Evolutionary conservation across 2,797 vertebrate genomes (phyloP), one percentile per base, ranked within the genome.

Genomic region (Epinephelus coioides): DNA sequence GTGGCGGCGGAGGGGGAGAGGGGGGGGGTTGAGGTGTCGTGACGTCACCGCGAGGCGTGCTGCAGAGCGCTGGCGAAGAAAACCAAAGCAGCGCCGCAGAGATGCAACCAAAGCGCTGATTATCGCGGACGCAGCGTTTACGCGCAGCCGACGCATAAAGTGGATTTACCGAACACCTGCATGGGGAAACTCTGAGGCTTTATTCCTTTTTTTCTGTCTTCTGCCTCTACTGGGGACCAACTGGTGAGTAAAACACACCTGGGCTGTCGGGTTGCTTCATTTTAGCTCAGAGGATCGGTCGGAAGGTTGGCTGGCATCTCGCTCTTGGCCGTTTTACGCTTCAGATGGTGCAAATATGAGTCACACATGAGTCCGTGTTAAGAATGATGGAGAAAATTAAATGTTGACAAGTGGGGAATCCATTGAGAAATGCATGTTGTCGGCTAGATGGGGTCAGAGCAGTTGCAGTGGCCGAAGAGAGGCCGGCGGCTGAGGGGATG

Each of bases 161-260:
- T 94, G 95, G 94, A 95, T 93, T 91, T 94, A 95, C 90, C 87
- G 60, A 78, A 71, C 91, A 92, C 81, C 90, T 91, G 93, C 85
- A 95, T 95, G 95, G 94, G 73, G 93, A 92, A 78, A 86, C 65
- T 69, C 87, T 93, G 84, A 93, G 65, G 79, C 71, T 86, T 83
- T 81, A 71, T 49, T 61, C 14, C 1, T 57, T 68, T 82, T 75
- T 86, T 19, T 46, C 47, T 75, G 43, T 78, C 74, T 53, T 84
- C 74, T 87, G 76, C 70, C 70, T 87, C 85, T 84, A 79, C 83
- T 83, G 87, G 92, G 79, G 85, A 84, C 67, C 57, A 86, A 89
- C 91, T 81, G 93, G 95, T 95, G 88, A 95, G 94, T 93, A 69
- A 8, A 54, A 63, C 21, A 59, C 38, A 19, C 21, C 8, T 14